Evolutionary conservation across 2,797 vertebrate species (phyloP).

Genomic region (Craterocephalus amniculus): DNA sequence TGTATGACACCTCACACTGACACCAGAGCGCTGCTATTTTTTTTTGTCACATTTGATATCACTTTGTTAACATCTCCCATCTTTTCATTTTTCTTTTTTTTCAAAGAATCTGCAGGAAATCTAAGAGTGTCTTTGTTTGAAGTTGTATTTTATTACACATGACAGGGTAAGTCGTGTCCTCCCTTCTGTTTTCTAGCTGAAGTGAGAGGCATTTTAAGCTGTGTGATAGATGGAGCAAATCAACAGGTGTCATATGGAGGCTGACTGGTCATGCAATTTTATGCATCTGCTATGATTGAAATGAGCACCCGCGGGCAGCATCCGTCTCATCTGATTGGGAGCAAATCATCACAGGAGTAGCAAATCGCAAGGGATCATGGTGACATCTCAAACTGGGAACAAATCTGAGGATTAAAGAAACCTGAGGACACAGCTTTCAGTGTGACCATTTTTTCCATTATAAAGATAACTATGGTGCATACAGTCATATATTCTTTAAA

Average conservation of each 20-base stretch:
- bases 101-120: slow-evolving; percentile 18
- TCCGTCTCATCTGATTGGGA: slow-evolving; percentile 48
- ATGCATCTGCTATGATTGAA: slow-evolving; percentile 38
- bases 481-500: too few relatives aligned
- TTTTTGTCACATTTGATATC: slow-evolving; percentile 27
- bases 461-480: not conserved
- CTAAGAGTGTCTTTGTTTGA: not conserved
- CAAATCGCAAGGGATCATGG: slow-evolving; percentile 30
- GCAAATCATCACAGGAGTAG: slow-evolving; percentile 34
- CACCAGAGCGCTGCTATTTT: not conserved
- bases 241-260: slow-evolving; percentile 51
- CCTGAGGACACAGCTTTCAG: not conserved
- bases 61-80: slow-evolving; percentile 16
- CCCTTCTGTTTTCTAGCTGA: slow-evolving; percentile 3
- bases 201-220: slow-evolving; percentile 1
- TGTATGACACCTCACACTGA: slow-evolving; percentile 31
- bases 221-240: slow-evolving; percentile 19
- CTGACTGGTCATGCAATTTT: slow-evolving; percentile 32
- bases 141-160: slow-evolving; percentile 18
- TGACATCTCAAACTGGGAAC: slow-evolving; percentile 23
- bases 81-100: not conserved
- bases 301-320: slow-evolving; percentile 43
- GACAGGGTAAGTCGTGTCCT: slow-evolving; percentile 36
- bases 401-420: slow-evolving; percentile 35
- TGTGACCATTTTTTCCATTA: not conserved